These are phyloP conservation scores for Tetraodon nigroviridis DNA, from an alignment of 2,113 vertebrate genomes.

Conservation along the genomic window DNA sequence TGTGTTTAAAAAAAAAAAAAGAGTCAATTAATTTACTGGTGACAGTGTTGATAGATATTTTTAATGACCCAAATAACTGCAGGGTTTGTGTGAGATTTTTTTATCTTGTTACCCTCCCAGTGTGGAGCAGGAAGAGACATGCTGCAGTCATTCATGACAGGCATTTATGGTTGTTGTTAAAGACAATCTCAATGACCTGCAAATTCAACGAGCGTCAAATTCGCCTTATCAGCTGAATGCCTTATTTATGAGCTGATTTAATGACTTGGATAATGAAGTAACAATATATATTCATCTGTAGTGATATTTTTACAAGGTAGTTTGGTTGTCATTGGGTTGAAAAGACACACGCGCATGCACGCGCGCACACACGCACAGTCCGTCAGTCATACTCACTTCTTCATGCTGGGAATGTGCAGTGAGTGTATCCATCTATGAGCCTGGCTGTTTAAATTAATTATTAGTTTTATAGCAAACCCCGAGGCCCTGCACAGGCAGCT, in stretches of 20 bases:
- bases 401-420: slow-evolving; percentile 57
- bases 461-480: slow-evolving; percentile 81
- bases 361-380: slow-evolving; percentile 47
- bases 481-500: slow-evolving; percentile 79
- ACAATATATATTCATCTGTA: neutral
- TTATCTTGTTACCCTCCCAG: neutral
- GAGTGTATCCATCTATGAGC: slow-evolving; percentile 72
- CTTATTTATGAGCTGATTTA: neutral
- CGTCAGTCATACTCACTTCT: slow-evolving; percentile 59
- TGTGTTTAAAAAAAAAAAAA: neutral
- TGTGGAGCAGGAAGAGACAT: slow-evolving; percentile 1
- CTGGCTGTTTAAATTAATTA: slow-evolving; percentile 84
- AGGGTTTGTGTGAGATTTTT: slow-evolving; percentile 5
- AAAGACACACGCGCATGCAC: slow-evolving; percentile 20
- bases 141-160: slow-evolving; percentile 6
- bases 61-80: slow-evolving; percentile 1
- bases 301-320: slow-evolving; percentile 4
- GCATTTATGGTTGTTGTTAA: slow-evolving; percentile 9
- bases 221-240: slow-evolving; percentile 12
- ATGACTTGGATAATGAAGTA: too few species aligned
- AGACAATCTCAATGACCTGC: slow-evolving; percentile 16
- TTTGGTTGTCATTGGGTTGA: slow-evolving; percentile 5
- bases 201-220: slow-evolving; percentile 16
- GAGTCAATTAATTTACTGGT: neutral
- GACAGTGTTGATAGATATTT: slow-evolving; percentile 8